Evolutionary conservation across 2,113 vertebrate species (phyloP).

Genomic region (Miniopterus natalensis): DNA sequence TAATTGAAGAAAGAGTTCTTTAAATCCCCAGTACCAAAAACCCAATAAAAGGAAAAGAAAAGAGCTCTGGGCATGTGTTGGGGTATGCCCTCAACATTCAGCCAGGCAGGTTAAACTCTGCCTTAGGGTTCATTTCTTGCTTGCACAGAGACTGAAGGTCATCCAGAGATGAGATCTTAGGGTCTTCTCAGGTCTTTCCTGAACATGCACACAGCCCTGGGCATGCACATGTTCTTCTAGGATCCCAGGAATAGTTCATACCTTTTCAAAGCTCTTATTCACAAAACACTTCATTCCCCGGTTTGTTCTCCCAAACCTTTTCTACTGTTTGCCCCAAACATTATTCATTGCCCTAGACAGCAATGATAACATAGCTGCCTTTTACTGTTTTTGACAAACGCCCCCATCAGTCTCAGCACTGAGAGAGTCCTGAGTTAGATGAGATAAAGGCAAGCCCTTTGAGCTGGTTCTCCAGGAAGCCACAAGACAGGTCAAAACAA

Average conservation of each 20-base stretch:
- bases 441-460: neutral
- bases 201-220: neutral
- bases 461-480: neutral
- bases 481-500: neutral
- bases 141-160: neutral
- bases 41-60: neutral
- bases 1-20: neutral
- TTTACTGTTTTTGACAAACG: slow-evolving; percentile 17
- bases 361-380: neutral
- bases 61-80: neutral
- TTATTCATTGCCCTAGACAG: neutral
- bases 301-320: neutral
- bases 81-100: neutral
- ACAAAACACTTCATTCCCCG: neutral
- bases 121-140: neutral
- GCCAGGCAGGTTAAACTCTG: neutral
- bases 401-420: neutral
- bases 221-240: neutral
- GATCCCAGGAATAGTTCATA: neutral
- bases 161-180: neutral
- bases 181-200: neutral
- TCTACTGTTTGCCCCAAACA: neutral
- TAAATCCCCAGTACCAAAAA: neutral
- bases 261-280: slow-evolving; percentile 22
- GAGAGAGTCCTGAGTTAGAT: neutral